Conservation (phyloP, 2,113 vertebrate species). For the Marcusenius ussheri region DNA sequence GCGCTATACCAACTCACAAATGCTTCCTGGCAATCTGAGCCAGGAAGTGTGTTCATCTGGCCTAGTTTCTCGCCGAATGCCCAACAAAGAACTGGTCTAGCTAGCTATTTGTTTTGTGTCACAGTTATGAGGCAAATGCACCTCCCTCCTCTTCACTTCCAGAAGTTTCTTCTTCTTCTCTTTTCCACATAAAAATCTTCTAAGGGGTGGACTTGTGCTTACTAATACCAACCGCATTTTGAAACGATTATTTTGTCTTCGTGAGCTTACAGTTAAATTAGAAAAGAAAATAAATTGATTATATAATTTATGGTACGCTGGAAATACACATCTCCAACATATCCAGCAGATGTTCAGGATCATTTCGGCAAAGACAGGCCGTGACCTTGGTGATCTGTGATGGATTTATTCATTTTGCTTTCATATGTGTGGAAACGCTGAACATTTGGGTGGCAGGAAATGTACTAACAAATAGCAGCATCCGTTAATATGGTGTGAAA, state of each 20-base stretch:
- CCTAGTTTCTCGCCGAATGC: neutral
- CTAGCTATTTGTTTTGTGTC: conserved; percentile 4
- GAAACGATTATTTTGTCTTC: conserved; percentile 17
- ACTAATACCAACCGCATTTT: neutral
- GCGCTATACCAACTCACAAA: neutral
- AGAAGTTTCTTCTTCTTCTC: neutral
- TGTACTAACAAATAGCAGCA: neutral
- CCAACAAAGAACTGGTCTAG: conserved; percentile 10
- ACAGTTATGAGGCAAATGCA: conserved; percentile 1
- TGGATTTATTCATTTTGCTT: neutral
- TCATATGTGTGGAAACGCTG: neutral
- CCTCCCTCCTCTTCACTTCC: neutral
- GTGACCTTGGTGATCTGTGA: neutral
- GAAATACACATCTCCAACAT: neutral
- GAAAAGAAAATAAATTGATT: conserved; percentile 29
- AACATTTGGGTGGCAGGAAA: conserved; percentile 15
- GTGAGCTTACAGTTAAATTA: conserved; percentile 26
- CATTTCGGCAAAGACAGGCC: neutral
- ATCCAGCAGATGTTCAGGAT: neutral
- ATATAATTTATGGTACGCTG: conserved; percentile 20
- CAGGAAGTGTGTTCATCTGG: neutral
- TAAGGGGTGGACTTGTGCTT: neutral
- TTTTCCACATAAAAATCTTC: neutral
- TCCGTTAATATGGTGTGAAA: neutral
- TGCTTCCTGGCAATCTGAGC: neutral